Evolutionary conservation across 2,113 vertebrate genomes (phyloP).

Genomic region (Microcebus ravelobensis): DNA sequence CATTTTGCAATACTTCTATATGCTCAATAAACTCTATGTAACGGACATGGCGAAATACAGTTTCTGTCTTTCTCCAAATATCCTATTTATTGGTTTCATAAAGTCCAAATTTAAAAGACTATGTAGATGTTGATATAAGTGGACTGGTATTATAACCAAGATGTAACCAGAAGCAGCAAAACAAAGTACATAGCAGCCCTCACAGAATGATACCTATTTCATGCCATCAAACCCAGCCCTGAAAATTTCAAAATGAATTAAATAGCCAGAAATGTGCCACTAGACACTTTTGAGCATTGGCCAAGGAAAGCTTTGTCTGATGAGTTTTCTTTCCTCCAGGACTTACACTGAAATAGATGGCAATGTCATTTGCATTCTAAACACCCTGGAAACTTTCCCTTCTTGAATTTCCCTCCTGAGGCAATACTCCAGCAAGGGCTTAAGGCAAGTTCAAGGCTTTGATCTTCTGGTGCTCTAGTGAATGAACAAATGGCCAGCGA

Average conservation of each 20-base stretch:
- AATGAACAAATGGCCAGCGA: background rate
- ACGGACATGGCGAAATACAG: background rate
- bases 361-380: background rate
- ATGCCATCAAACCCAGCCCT: background rate
- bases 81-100: background rate
- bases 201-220: background rate
- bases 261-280: background rate
- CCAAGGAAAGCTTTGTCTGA: conserved; percentile 3
- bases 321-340: background rate
- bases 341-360: conserved; percentile 20
- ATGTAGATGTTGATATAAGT: background rate
- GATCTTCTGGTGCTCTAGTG: background rate
- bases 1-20: background rate
- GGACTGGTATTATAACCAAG: background rate
- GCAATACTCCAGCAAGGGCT: background rate
- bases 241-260: conserved; percentile 38
- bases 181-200: background rate
- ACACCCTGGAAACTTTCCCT: background rate
- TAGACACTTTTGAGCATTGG: background rate
- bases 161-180: background rate
- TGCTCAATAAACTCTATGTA: background rate
- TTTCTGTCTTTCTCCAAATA: conserved; percentile 50
- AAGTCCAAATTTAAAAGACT: conserved; percentile 42
- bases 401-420: background rate
- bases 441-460: background rate